Base-by-base conservation (phyloP, 2,113 vertebrate species). In the Conger conger region DNA sequence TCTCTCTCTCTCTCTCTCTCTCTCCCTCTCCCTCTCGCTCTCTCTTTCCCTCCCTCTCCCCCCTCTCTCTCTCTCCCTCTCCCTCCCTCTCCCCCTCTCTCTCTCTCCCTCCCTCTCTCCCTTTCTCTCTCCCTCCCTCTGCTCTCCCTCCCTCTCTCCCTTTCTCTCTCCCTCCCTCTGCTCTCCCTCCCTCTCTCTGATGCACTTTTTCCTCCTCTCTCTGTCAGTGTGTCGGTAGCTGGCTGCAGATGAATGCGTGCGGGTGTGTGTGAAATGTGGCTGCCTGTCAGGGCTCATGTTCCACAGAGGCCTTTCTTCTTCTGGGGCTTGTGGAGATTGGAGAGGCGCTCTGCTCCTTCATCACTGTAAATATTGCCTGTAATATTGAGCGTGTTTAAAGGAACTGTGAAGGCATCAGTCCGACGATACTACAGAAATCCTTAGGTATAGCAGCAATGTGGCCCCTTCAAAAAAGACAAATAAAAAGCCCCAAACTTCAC, bases 311-410 rank as follows among this genome's bases (percentile, higher is more conserved):
- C 37, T 17, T n/a, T n/a, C n/a, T n/a, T 50, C 42, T 53, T 35
- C 33, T 36, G 1, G 13, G 76, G 68, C 35, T 35, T 79, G 78
- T 16, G 33, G 68, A 83, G 76, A 76, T 76, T 27, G 73, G 37
- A 79, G 50, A 79, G 83, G 23, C 36, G 76, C 45, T 37, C 36
- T 38, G 73, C 45, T 35, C 35, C 9, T 15, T 57, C 13, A 73
- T 73, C 68, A 33, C 2, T 73, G 68, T 33, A 73, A 73, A 73
- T 33, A 73, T 15, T 9, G n/a, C 68, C 2, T 73, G 68, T 9
- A 73, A 73, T 73, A 73, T 33, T 73, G 68, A 73, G 33, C 68
- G 27, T 73, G 68, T 73, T 73, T 73, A 73, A 73, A 73, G 11
- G 68, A 73, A 33, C 68, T 73, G 68, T 33, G 3, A 17, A 73